Base-by-base conservation (phyloP, 2,888 invertebrate species). In the Oxycera nigricornis region DNA sequence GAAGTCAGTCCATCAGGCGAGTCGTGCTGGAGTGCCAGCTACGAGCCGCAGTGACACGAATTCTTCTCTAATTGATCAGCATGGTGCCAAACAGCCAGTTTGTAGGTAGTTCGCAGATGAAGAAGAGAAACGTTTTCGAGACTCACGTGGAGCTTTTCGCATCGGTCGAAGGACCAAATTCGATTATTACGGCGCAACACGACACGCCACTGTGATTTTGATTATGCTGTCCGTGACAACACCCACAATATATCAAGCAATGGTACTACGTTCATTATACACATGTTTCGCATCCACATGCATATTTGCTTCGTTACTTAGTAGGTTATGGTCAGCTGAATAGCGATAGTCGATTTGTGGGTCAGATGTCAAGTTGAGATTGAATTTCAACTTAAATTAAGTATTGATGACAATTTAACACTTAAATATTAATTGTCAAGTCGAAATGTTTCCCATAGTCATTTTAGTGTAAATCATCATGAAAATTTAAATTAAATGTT, bases 51-150 rank as follows among this genome's bases (percentile, higher is more conserved):
- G 39, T 70, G 70, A 70, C 70, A 70, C 55, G 52, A 70, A 70
- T 70, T 70, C 52, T 35, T 70, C 30, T 70, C 55, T 70, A 70
- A 70, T 70, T 70, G 55, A 52, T 35, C 70, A 70, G 55, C 55
- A 52, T 70, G 70, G 55, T 31, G 55, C 28, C 46, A 2, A 11
- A 11, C 46, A 46, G 46, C 46, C 2, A 14, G 46, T 14, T 46
- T 55, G 3, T 11, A 17, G 24, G 55, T 55, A 22, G 17, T 9
- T 55, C 55, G 9, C 20, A 31, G 14, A 4, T n/a, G 14, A 31
- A 9, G 14, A 22, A 30, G 11, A 35, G 35, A 30, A 52, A 55
- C 31, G 70, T 52, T 70, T 55, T 70, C 9, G 30, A 20, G 17
- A 17, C 50, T 70, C 70, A 52, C 52, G 55, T 55, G 55, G 70